Evolutionary conservation across 2,797 vertebrate genomes (phyloP).

Genomic region (Potorous gilbertii): DNA sequence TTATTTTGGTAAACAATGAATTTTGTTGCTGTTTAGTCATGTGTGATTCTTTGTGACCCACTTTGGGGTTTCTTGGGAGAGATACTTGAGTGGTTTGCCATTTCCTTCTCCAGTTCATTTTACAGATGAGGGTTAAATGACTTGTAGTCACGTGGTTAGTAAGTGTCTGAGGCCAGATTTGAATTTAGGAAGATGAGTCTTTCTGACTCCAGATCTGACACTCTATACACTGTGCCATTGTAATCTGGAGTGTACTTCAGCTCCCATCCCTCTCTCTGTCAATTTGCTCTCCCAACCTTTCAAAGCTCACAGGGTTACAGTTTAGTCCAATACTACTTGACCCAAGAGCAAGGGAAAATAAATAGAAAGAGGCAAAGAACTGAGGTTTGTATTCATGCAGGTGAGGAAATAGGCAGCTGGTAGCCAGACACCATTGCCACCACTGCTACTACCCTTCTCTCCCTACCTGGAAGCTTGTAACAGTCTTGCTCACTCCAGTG

Average conservation of each 20-base stretch:
- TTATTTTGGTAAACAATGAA: background rate
- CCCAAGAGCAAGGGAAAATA: background rate
- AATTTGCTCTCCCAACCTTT: background rate
- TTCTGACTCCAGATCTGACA: background rate
- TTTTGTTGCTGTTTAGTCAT: background rate
- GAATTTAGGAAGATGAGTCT: background rate
- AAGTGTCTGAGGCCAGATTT: background rate
- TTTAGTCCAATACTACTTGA: background rate
- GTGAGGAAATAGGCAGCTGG: background rate
- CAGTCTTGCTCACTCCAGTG: background rate
- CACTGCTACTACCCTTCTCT: background rate
- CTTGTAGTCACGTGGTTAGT: background rate
- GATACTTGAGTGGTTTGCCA: background rate
- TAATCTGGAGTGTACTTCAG: background rate
- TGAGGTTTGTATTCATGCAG: too few relatives aligned
- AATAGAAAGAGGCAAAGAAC: background rate
- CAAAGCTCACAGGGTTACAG: background rate
- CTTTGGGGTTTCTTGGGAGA: background rate
- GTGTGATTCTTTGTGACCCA: background rate
- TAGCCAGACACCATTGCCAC: background rate
- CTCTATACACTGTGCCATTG: background rate
- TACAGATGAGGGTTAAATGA: background rate
- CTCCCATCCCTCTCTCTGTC: background rate
- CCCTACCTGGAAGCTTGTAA: background rate
- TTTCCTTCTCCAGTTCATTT: background rate